A percentile compares a stretch with the other conserved stretches of the same genome.
phyloP scores from a whole-genome alignment of 2,888 invertebrate genomes.

The Latrodectus elegans region DNA sequence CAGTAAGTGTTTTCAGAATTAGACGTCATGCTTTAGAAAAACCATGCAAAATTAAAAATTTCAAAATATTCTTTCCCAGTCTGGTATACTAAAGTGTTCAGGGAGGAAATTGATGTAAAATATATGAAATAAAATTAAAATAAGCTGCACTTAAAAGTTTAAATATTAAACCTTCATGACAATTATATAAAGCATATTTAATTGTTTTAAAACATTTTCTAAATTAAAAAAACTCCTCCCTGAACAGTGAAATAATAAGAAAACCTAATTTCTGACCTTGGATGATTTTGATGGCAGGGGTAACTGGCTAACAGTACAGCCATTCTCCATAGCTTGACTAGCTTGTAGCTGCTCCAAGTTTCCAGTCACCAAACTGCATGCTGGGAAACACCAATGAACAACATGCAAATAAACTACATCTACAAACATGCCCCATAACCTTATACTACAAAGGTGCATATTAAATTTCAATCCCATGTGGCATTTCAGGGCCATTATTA shows the following conservation, averaged over 20 bases:
- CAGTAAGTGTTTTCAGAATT: too few relatives aligned
- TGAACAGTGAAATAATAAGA: background rate
- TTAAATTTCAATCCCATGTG: background rate
- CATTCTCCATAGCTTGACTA: constrained; percentile 32
- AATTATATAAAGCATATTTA: background rate
- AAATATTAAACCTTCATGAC: too few relatives aligned
- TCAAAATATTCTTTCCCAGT: too few relatives aligned
- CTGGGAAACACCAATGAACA: constrained; percentile 59
- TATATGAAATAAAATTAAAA: too few relatives aligned
- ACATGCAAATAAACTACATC: constrained; percentile 21
- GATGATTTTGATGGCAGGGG: constrained; percentile 32
- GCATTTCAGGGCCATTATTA: background rate
- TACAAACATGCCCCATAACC: constrained; percentile 39
- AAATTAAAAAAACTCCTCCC: background rate
- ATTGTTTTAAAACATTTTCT: background rate
- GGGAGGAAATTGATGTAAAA: too few relatives aligned
- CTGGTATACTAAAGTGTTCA: too few relatives aligned
- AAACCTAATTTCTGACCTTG: constrained; percentile 6
- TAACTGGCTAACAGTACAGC: constrained; percentile 21
- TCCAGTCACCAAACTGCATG: constrained; percentile 55
- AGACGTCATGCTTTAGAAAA: too few relatives aligned
- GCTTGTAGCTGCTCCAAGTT: constrained; percentile 11
- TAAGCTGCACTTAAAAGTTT: too few relatives aligned
- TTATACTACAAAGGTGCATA: constrained; percentile 6
- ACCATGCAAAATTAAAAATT: too few relatives aligned